These are phyloP conservation scores for Rhynchonycteris naso DNA, from an alignment of 2,797 vertebrate species.

Conservation along the genomic window DNA sequence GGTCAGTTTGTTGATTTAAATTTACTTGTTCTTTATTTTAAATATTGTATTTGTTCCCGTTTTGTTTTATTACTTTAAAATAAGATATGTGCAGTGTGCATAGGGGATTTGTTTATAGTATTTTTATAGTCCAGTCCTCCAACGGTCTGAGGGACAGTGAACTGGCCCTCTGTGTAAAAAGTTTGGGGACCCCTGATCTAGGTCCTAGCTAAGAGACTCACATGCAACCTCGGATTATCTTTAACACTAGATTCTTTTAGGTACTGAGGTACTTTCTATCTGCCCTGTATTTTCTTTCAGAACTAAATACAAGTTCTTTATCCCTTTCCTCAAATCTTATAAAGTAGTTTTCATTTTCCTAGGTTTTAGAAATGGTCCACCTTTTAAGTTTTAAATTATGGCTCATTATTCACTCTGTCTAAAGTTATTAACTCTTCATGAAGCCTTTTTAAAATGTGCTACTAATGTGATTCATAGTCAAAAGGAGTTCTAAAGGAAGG, in stretches of 20 bases:
- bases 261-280: neutral
- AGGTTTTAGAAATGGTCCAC: neutral
- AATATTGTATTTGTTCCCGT: too few relatives aligned
- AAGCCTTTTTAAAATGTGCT: constrained; percentile 1
- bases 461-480: neutral
- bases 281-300: constrained; percentile 6
- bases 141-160: too few relatives aligned
- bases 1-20: too few relatives aligned
- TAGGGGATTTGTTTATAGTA: too few relatives aligned
- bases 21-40: too few relatives aligned
- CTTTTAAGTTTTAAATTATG: neutral
- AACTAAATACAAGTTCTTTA: neutral
- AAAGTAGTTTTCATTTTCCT: neutral
- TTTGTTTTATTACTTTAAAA: too few relatives aligned
- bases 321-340: neutral
- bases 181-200: too few relatives aligned
- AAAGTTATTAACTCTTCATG: neutral
- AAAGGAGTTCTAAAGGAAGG: neutral
- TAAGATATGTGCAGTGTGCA: too few relatives aligned
- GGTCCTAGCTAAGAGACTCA: neutral
- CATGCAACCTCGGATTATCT: neutral
- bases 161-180: too few relatives aligned
- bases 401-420: neutral
- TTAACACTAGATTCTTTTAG: constrained; percentile 12
- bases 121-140: too few relatives aligned